These are phyloP conservation scores for Aporrectodea caliginosa DNA, from an alignment of 1,140 invertebrate genomes.

Conservation along the genomic window DNA sequence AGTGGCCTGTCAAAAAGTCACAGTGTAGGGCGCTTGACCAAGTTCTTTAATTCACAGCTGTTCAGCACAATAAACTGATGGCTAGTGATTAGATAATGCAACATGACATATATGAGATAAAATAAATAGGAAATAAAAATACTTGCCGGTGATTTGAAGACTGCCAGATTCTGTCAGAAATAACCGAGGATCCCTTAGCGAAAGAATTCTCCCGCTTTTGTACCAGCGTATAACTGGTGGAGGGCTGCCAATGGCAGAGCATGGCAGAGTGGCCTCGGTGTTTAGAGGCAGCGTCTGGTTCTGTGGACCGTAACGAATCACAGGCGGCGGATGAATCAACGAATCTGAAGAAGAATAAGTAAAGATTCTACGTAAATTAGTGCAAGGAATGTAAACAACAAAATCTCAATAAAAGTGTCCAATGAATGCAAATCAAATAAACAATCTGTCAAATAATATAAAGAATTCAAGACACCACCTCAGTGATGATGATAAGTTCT, in stretches of 20 bases:
- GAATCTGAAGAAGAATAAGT: slow-evolving; percentile 34
- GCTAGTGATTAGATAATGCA: too few relatives aligned
- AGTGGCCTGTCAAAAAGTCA: neutral
- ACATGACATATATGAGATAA: too few relatives aligned
- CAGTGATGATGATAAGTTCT: too few relatives aligned
- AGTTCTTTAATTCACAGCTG: too few relatives aligned
- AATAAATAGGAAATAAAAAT: neutral
- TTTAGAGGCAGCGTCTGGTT: slow-evolving; percentile 83
- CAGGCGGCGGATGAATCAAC: slow-evolving; percentile 65
- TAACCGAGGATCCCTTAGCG: slow-evolving; percentile 59
- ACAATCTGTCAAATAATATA: too few relatives aligned
- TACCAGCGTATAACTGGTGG: slow-evolving; percentile 76
- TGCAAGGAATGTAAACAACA: too few relatives aligned
- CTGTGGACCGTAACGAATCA: slow-evolving; percentile 80
- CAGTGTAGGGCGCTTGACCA: too few relatives aligned
- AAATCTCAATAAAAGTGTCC: slow-evolving; percentile 3
- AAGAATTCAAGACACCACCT: too few relatives aligned
- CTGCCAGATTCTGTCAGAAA: slow-evolving; percentile 67
- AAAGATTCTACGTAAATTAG: neutral
- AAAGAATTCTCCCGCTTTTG: slow-evolving; percentile 67
- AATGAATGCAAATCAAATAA: neutral
- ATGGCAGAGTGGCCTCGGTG: slow-evolving; percentile 74
- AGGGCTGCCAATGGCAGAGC: slow-evolving; percentile 67
- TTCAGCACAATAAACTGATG: too few relatives aligned
- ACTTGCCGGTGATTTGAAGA: slow-evolving; percentile 73